These are phyloP conservation scores for Argya squamiceps DNA, from an alignment of 2,797 vertebrate species.

Conservation along the genomic window DNA sequence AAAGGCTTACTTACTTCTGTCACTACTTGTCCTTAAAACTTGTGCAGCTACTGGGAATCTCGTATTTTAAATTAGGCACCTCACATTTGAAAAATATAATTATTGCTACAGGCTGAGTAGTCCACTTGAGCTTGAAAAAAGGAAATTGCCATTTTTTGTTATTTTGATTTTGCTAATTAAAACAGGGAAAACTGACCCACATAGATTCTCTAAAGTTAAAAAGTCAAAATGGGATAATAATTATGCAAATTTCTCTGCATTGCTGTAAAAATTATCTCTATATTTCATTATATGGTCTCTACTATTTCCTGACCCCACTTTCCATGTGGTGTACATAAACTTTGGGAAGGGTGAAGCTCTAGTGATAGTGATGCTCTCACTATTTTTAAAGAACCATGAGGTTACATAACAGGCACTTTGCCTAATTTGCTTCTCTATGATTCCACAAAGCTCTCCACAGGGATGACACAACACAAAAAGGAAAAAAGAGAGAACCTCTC, in stretches of 20 bases:
- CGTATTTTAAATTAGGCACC: constrained; percentile 67
- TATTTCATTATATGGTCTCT: not conserved
- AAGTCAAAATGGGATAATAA: constrained; percentile 66
- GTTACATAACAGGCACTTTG: constrained; percentile 62
- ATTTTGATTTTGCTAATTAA: constrained; percentile 74
- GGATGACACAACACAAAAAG: constrained; percentile 23
- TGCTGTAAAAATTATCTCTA: constrained; percentile 10
- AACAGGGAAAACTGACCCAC: constrained; percentile 63
- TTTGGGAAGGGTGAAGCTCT: not conserved
- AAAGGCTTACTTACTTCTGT: constrained; percentile 28
- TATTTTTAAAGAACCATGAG: constrained; percentile 58
- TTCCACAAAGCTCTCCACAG: constrained; percentile 25
- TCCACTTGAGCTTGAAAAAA: constrained; percentile 54
- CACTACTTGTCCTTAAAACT: constrained; percentile 58
- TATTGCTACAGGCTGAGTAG: constrained; percentile 70
- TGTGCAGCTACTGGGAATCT: constrained; percentile 67
- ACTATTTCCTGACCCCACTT: not conserved
- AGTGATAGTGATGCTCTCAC: not conserved
- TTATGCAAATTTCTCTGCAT: constrained; percentile 56
- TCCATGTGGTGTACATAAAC: not conserved
- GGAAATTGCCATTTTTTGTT: constrained; percentile 65
- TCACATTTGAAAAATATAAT: constrained; percentile 76
- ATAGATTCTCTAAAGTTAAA: constrained; percentile 66
- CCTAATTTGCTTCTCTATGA: constrained; percentile 58
- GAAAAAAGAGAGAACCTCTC: constrained; percentile 43